A percentile compares a stretch with the other conserved stretches of the same genome.
phyloP scores from a whole-genome alignment of 37 sponge, comb jelly and placozoan species.

The Cliona cf. orientalis region DNA sequence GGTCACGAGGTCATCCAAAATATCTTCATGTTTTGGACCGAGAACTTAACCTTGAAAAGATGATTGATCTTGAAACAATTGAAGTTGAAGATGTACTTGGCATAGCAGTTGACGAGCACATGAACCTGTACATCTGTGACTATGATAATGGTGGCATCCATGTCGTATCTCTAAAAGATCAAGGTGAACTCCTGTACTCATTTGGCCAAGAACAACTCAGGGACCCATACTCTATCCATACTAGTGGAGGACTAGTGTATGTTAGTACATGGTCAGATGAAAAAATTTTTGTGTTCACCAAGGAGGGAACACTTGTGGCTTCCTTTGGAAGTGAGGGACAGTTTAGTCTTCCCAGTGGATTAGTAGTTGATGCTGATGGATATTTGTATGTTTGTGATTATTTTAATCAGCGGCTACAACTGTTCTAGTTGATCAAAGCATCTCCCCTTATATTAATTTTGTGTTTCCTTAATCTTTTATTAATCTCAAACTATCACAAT shows the following conservation, averaged over 20 bases:
- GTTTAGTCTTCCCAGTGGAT: neutral
- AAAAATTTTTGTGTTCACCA: neutral
- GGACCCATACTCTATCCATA: neutral
- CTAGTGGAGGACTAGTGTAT: constrained; percentile 9
- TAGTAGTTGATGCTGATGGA: constrained; percentile 29
- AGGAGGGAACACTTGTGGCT: constrained; percentile 7
- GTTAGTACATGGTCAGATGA: neutral
- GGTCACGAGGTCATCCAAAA: no score
- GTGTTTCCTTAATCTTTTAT: no score
- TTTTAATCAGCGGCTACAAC: no score
- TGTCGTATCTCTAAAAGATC: neutral
- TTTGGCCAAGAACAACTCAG: neutral
- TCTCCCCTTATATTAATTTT: no score
- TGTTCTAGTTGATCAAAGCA: no score
- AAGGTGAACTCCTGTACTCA: constrained; percentile 1
- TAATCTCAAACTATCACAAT: no score
- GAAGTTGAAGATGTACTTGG: neutral
- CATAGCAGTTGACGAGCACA: constrained; percentile 6
- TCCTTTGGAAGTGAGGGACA: constrained; percentile 8
- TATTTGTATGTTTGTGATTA: constrained; percentile 36
- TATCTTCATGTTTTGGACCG: neutral
- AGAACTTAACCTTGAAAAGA: neutral
- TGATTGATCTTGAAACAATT: neutral
- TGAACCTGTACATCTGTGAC: constrained; percentile 28
- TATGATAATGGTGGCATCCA: neutral